These are phyloP conservation scores for Drosophila kurseongensis DNA, from an alignment of 1,140 invertebrate genomes.

Conservation along the genomic window DNA sequence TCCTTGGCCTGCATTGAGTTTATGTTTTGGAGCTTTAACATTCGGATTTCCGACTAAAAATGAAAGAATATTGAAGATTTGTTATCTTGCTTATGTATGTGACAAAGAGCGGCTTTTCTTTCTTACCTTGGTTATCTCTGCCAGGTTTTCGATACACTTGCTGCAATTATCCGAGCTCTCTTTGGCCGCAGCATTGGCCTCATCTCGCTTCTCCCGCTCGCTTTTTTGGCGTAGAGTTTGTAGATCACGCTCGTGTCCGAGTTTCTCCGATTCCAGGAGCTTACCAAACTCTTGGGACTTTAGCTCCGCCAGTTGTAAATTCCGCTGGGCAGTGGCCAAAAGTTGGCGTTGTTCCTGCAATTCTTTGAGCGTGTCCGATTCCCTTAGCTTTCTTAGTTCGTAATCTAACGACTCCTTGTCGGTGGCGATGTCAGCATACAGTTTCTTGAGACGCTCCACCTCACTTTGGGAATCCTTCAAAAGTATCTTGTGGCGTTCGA, in stretches of 20 bases:
- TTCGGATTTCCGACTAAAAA: conserved; percentile 73
- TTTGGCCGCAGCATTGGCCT: conserved; percentile 40
- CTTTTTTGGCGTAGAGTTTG: conserved; percentile 52
- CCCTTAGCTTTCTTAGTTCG: conserved; percentile 62
- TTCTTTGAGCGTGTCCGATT: conserved; percentile 63
- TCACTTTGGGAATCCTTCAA: conserved; percentile 75
- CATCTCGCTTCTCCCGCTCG: conserved; percentile 61
- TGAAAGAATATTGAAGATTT: background rate
- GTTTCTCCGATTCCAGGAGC: conserved; percentile 68
- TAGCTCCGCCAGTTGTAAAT: conserved; percentile 69
- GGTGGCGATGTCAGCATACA: conserved; percentile 75
- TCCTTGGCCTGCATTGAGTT: conserved; percentile 66
- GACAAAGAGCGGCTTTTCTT: too few relatives aligned
- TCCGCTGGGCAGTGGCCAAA: conserved; percentile 52
- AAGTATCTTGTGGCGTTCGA: conserved; percentile 75
- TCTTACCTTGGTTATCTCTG: conserved; percentile 74
- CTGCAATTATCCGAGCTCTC: conserved; percentile 60
- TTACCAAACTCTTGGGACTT: conserved; percentile 73
- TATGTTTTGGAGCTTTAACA: conserved; percentile 67
- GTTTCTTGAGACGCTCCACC: conserved; percentile 73
- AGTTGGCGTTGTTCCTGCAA: conserved; percentile 66
- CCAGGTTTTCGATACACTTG: conserved; percentile 68
- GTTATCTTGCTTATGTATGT: background rate
- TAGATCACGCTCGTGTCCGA: conserved; percentile 66
- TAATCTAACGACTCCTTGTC: conserved; percentile 72